Conservation (phyloP, 1,140 invertebrate genomes). For the Drosophila pruinosa region DNA sequence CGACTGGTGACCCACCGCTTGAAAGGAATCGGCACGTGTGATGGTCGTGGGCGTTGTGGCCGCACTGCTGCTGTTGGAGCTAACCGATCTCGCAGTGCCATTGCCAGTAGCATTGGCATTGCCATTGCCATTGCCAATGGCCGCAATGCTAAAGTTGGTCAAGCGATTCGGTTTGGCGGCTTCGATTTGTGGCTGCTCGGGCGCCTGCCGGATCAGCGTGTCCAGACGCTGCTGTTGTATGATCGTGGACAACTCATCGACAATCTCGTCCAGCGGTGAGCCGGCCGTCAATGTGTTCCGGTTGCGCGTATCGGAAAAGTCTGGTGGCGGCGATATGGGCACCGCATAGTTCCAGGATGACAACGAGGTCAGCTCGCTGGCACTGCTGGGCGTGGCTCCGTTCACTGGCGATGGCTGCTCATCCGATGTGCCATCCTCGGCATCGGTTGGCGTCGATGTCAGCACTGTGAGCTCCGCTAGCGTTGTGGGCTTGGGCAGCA, state of each 20-base stretch:
- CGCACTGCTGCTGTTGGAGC: constrained; percentile 4
- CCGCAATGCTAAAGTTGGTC: constrained; percentile 72
- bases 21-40: constrained; percentile 68
- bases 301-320: constrained; percentile 62
- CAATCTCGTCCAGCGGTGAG: constrained; percentile 69
- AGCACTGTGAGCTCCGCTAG: constrained; percentile 57
- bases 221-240: constrained; percentile 76
- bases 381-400: constrained; percentile 44
- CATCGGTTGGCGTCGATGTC: constrained; percentile 4
- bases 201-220: constrained; percentile 63
- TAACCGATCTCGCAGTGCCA: background rate
- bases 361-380: constrained; percentile 57
- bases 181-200: constrained; percentile 63
- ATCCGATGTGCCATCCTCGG: background rate
- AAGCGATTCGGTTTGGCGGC: constrained; percentile 72
- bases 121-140: constrained; percentile 15
- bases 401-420: constrained; percentile 9
- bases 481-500: constrained; percentile 17
- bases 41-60: constrained; percentile 10
- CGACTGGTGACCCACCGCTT: constrained; percentile 30
- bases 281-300: constrained; percentile 5
- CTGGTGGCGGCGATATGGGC: constrained; percentile 77
- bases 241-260: constrained; percentile 69
- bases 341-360: constrained; percentile 76
- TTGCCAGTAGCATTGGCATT: background rate